phyloP scores from a whole-genome alignment of 1,140 invertebrate genomes.

The Ceratosolen fusciceps region DNA sequence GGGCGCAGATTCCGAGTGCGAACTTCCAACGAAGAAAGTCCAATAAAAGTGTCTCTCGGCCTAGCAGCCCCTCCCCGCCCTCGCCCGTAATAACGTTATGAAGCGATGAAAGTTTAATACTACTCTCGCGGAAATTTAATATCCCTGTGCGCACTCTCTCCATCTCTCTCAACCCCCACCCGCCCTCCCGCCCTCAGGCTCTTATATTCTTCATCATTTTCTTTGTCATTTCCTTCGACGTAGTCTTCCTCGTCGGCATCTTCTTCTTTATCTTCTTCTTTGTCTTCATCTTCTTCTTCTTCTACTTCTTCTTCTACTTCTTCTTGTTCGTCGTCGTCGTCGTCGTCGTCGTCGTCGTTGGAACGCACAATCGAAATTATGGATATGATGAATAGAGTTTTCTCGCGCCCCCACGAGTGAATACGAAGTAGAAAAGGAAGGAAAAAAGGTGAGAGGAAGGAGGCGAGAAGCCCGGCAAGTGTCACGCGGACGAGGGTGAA shows the following conservation, averaged over 20 bases:
- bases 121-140: conserved; percentile 58
- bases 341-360: conserved; percentile 45
- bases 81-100: conserved; percentile 55
- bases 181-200: not conserved
- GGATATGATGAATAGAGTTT: conserved; percentile 55
- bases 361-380: conserved; percentile 53
- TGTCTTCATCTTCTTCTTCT: too few species aligned
- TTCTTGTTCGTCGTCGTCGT: too few species aligned
- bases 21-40: conserved; percentile 47
- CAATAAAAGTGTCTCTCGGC: conserved; percentile 49
- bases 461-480: not conserved
- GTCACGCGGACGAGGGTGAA: conserved; percentile 41
- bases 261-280: conserved; percentile 1
- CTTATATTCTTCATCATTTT: not conserved
- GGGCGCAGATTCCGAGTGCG: conserved; percentile 7
- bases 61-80: conserved; percentile 2
- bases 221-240: not conserved
- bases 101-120: conserved; percentile 61
- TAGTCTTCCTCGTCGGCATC: too few species aligned
- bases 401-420: not conserved
- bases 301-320: too few species aligned
- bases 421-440: conserved; percentile 23
- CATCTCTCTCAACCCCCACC: not conserved
- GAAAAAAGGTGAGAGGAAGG: not conserved
- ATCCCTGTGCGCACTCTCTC: conserved; percentile 47